phyloP scores from a whole-genome alignment of 2,113 vertebrate species.

The Riparia riparia region DNA sequence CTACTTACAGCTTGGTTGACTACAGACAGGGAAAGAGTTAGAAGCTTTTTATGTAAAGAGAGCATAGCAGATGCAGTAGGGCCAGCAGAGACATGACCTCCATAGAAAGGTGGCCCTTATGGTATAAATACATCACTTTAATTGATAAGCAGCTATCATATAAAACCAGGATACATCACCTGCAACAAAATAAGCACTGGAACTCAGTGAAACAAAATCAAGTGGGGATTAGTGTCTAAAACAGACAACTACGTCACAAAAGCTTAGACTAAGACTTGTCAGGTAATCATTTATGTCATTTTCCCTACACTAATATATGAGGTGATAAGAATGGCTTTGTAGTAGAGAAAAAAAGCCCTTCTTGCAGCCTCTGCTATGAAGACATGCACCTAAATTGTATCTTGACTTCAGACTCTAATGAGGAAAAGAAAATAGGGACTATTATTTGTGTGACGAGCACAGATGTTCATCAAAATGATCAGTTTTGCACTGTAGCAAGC shows the following conservation, averaged over 20 bases:
- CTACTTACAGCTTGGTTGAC: not conserved
- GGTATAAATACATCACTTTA: not conserved
- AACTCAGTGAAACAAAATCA: not conserved
- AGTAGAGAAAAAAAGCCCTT: not conserved
- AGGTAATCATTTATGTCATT: not conserved
- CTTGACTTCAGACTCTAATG: not conserved
- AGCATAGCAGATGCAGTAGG: not conserved
- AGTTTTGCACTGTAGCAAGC: not conserved
- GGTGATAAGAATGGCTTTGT: not conserved
- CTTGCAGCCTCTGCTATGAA: not conserved
- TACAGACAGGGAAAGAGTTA: not conserved
- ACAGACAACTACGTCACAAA: not conserved
- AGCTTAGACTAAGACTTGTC: not conserved
- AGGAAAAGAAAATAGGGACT: not conserved
- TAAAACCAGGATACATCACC: not conserved
- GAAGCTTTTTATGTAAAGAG: not conserved
- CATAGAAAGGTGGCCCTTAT: not conserved
- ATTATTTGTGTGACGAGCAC: not conserved
- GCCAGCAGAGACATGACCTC: not conserved
- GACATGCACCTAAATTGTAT: not conserved
- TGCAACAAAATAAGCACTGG: not conserved
- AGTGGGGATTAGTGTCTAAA: not conserved
- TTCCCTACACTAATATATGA: not conserved
- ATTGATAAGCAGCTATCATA: not conserved
- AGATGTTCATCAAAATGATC: not conserved